Conservation (phyloP, 2,888 invertebrate species). For the Dyspetes luteomarginatus region DNA sequence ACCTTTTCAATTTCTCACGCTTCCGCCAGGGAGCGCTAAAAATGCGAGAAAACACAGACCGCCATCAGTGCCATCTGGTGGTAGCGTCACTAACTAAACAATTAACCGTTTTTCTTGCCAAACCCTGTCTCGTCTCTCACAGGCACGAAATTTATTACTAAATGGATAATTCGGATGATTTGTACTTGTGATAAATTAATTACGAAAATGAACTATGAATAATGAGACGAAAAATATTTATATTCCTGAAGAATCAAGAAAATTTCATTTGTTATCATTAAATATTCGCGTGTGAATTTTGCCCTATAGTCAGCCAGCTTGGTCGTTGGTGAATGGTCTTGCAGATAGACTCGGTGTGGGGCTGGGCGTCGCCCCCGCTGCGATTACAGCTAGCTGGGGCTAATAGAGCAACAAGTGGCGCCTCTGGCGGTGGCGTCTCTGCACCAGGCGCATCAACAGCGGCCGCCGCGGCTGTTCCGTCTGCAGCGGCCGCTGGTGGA, state of each 20-base stretch:
- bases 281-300: background rate
- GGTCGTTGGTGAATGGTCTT: constrained; percentile 83
- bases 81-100: background rate
- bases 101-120: background rate
- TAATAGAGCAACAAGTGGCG: constrained; percentile 78
- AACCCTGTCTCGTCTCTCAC: background rate
- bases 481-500: constrained; percentile 81
- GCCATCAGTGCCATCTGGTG: too few species aligned
- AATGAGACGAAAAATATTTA: background rate
- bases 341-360: constrained; percentile 97
- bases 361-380: constrained; percentile 96
- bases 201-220: background rate
- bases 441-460: constrained; percentile 72
- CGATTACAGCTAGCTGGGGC: constrained; percentile 90
- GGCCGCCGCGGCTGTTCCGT: constrained; percentile 48
- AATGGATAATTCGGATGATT: background rate
- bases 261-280: background rate
- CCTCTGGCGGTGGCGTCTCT: constrained; percentile 75
- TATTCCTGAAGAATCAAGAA: background rate
- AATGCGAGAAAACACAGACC: too few species aligned
- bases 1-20: too few species aligned
- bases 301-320: constrained; percentile 57
- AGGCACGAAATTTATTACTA: background rate
- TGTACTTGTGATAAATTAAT: background rate
- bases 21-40: too few species aligned